These are phyloP conservation scores for Lomographa bimaculata DNA, from an alignment of 2,888 invertebrate species.

Conservation along the genomic window DNA sequence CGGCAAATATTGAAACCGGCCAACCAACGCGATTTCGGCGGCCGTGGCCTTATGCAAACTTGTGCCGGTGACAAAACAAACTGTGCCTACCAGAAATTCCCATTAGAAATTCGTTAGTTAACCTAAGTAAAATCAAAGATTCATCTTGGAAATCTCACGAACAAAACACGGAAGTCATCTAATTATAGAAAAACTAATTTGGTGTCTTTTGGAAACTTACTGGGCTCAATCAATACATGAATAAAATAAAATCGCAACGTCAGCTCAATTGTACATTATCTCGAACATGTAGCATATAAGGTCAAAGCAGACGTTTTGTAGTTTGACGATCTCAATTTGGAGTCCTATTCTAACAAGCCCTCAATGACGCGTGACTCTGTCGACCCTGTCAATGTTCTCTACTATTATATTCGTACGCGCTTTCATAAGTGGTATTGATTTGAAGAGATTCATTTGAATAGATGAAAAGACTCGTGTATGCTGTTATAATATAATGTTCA, in stretches of 20 bases:
- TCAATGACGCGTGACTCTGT: constrained; percentile 30
- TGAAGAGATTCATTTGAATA: constrained; percentile 13
- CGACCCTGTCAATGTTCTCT: constrained; percentile 32
- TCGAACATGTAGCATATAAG: constrained; percentile 16
- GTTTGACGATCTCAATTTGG: constrained; percentile 29
- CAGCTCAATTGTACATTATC: constrained; percentile 8
- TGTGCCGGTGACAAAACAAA: constrained; percentile 41
- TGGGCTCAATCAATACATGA: constrained; percentile 7
- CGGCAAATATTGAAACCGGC: constrained; percentile 41
- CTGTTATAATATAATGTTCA: constrained; percentile 10
- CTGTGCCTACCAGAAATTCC: constrained; percentile 38
- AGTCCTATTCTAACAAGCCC: constrained; percentile 20
- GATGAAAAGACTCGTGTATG: constrained; percentile 8
- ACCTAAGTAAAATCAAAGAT: constrained; percentile 28
- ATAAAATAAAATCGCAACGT: constrained; percentile 10
- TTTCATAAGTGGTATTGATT: constrained; percentile 29
- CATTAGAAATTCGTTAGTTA: constrained; percentile 38
- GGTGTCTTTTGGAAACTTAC: constrained; percentile 5
- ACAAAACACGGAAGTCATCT: constrained; percentile 4
- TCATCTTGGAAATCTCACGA: constrained; percentile 28
- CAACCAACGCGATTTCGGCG: constrained; percentile 41
- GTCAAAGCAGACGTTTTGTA: constrained; percentile 23
- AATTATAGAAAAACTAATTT: background rate
- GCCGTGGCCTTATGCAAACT: constrained; percentile 55
- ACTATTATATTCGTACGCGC: constrained; percentile 20